Base-by-base conservation (phyloP, 2,797 vertebrate genomes). In the Euphonia xanthogaster region DNA sequence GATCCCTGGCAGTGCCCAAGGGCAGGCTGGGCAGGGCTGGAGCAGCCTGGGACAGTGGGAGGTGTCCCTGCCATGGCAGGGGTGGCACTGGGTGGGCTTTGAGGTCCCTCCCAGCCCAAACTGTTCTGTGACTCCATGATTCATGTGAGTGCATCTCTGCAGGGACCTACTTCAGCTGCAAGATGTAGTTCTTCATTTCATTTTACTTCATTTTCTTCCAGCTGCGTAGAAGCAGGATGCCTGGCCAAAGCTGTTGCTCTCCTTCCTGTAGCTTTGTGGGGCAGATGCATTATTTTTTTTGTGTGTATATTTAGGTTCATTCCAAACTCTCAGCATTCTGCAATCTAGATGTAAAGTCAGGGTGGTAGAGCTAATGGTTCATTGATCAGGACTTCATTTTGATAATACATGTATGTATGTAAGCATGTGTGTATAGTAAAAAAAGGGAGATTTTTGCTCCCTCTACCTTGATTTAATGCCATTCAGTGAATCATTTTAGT, bases 51-150 rank as follows among this genome's bases (percentile, higher is more conserved):
- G 1, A 1, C 5, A 48, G 15, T 42, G 58, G 58, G 0, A 65
- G 25, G 3, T 39, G 74, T 37, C 58, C 35, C 42, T 86, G 58
- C 18, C 39, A 24, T 16, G 35, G 31, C 31, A 16, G 22, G 35
- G 17, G 11, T n/a, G 53, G 71, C 0, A n/a, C 5, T 8, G 12
- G 37, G 0, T 19, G 53, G 7, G 7, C 0, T 76, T 78, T 57
- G 18, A 65, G 16, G 3, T 37, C 6, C 37, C 23, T 86, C 27
- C 31, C 44, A 71, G 7, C 50, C n/a, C 37, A 48, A 50, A 37
- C 15, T 16, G 1, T 25, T 44, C 75, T 37, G 23, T 37, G 28
- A 24, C 11, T 50, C 19, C 2, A 0, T 24, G 50, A n/a, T n/a
- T 42, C 35, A 14, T 25, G 16, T 24, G 9, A 42, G 3, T 5